Conservation (phyloP, 2,888 invertebrate species). For the Mycalesis mineus region DNA sequence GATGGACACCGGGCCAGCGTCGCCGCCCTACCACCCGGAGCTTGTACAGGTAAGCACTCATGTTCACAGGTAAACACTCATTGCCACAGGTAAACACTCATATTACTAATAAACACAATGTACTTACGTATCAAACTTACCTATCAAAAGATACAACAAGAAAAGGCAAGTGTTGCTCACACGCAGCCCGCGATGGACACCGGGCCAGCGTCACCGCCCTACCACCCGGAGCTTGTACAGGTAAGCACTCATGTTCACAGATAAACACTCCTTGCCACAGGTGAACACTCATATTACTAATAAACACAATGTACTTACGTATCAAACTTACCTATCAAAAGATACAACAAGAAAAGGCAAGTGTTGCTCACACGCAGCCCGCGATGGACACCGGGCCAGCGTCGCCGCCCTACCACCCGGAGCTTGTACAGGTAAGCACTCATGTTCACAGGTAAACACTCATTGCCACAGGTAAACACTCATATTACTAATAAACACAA, state of each 20-base stretch:
- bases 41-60: constrained; percentile 25
- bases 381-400: constrained; percentile 19
- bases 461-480: too few species aligned
- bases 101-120: too few species aligned
- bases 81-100: too few species aligned
- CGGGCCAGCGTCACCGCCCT: constrained; percentile 25
- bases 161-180: not conserved
- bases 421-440: constrained; percentile 26
- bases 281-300: too few species aligned
- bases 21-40: constrained; percentile 21
- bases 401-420: constrained; percentile 23
- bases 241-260: constrained; percentile 10
- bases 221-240: constrained; percentile 23
- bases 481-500: too few species aligned
- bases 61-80: not conserved
- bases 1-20: constrained; percentile 19
- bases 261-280: too few species aligned
- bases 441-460: not conserved
- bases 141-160: constrained; percentile 1
- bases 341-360: constrained; percentile 4
- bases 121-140: not conserved
- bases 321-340: not conserved
- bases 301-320: not conserved
- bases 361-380: constrained; percentile 5
- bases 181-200: constrained; percentile 17